phyloP scores from a whole-genome alignment of 2,113 vertebrate species.

The Protobothrops flavoviridis region DNA sequence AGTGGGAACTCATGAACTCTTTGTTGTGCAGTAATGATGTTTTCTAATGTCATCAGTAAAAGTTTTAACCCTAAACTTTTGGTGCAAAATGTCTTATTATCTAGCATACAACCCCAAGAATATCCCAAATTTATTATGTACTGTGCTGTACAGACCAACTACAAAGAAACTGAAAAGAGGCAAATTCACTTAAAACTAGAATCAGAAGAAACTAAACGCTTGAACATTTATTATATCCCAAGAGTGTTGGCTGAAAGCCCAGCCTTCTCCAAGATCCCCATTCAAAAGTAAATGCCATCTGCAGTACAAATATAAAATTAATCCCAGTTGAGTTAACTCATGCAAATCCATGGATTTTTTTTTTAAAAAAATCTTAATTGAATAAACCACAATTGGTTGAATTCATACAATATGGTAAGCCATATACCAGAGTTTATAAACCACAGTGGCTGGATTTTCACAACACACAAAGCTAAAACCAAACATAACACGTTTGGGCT shows the following conservation, averaged over 20 bases:
- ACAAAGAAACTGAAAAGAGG: neutral
- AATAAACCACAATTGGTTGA: neutral
- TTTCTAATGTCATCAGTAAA: neutral
- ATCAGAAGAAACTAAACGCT: neutral
- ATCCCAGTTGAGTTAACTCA: neutral
- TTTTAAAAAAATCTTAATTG: neutral
- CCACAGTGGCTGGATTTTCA: neutral
- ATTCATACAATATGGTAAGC: neutral
- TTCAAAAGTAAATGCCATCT: neutral
- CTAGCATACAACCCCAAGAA: neutral
- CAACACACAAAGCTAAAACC: neutral
- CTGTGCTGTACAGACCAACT: slow-evolving; percentile 1
- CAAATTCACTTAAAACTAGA: slow-evolving; percentile 23
- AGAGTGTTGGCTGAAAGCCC: neutral
- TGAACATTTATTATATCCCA: neutral
- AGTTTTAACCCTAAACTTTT: slow-evolving; percentile 16
- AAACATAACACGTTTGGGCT: neutral
- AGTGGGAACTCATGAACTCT: neutral
- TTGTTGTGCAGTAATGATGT: neutral
- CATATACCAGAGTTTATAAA: neutral
- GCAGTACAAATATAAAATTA: neutral
- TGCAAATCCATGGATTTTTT: neutral
- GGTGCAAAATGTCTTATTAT: neutral
- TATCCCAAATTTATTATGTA: neutral
- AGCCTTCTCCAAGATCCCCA: neutral